Base-by-base conservation (phyloP, 1,140 invertebrate genomes). In the Cydia splendana region DNA sequence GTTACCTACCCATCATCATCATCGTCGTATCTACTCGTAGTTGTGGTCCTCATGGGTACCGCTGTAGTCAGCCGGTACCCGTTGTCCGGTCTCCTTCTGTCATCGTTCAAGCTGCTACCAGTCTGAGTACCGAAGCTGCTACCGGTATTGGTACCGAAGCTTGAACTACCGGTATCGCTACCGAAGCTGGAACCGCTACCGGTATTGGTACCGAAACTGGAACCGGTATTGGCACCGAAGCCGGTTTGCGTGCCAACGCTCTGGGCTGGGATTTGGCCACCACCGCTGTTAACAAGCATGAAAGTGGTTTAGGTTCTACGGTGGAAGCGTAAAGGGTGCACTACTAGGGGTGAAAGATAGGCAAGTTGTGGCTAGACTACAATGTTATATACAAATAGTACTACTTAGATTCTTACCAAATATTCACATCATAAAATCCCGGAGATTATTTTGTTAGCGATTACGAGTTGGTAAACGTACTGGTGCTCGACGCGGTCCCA, bases 161-260 rank as follows among this genome's bases (percentile, higher is more conserved):
- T 30, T 20, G 65, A 51, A 4, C 51, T 69, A 12, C 65, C 30
- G 18, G 65, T 69, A 34, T 38, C 15, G 24, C 30, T 38, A 69
- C 65, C 65, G 30, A n/a, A 69, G 65, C 30, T 20, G 6, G 65
- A 15, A 13, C 65, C 24, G 65, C 12, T 69, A 69, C 28, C 28
- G 65, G 65, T 69, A 15, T 34, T 15, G n/a, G 28, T n/a, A 34
- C 65, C 28, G 65, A 45, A 71, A 10, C 30, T 69, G 65, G 20
- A 7, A 38, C 65, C 65, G 28, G 30, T 45, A n/a, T 6, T 30
- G 38, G 34, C 5, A 2, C 71, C 6, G n/a, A n/a, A 28, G 15
- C 76, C 57, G 45, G 76, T 77, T 69, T 77, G 76, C 38, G 71
- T 77, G 38, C 71, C 76, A 69, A 77, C 76, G 45, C 38, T 65